A percentile compares a stretch with the other conserved stretches of the same genome.
These are phyloP conservation scores for Hypanus sabinus DNA, from an alignment of 2,113 vertebrate species.

Conservation along the genomic window DNA sequence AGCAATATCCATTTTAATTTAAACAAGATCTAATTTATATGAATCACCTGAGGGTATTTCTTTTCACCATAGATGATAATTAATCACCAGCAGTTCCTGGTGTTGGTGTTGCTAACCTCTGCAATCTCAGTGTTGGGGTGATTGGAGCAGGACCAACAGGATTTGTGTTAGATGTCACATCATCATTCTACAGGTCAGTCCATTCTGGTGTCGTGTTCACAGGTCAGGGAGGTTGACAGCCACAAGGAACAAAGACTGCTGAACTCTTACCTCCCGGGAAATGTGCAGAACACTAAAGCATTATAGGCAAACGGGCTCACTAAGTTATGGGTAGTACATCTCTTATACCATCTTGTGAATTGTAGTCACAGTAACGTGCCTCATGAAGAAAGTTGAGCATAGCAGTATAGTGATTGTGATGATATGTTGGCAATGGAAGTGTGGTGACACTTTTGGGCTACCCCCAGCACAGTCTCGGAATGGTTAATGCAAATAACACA, in stretches of 20 bases:
- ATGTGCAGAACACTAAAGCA: too few relatives aligned
- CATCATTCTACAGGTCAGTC: neutral
- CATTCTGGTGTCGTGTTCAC: neutral
- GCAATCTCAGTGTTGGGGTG: neutral
- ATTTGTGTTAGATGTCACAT: neutral
- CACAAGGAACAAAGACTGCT: too few relatives aligned
- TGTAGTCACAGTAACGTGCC: too few relatives aligned
- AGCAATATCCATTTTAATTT: neutral
- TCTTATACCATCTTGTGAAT: neutral
- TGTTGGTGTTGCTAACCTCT: neutral
- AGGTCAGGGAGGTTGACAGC: neutral
- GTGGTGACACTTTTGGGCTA: too few relatives aligned
- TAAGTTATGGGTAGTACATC: neutral
- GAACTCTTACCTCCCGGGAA: too few relatives aligned
- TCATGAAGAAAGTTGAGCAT: too few relatives aligned
- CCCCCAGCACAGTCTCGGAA: too few relatives aligned
- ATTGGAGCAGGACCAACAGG: neutral
- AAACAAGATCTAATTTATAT: neutral
- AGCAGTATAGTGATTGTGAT: too few relatives aligned
- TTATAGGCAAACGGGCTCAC: too few relatives aligned
- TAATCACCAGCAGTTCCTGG: neutral
- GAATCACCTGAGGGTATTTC: neutral
- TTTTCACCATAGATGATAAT: neutral
- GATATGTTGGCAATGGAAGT: too few relatives aligned
- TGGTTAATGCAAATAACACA: too few relatives aligned